These are phyloP conservation scores for Trichopoda pennipes DNA, from an alignment of 2,888 invertebrate species.

Conservation along the genomic window DNA sequence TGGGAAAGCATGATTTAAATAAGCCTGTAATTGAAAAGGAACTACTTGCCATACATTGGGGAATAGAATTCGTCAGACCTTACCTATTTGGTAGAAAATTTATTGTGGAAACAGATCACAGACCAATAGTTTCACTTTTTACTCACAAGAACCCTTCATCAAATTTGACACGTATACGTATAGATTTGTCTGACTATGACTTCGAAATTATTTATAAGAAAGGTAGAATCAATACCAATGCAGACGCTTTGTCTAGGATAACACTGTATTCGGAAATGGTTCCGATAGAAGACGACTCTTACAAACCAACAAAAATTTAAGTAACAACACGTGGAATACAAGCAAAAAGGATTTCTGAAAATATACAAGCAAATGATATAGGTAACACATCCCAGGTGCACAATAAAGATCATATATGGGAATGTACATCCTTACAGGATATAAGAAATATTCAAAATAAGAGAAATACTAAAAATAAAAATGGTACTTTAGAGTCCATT, in stretches of 20 bases:
- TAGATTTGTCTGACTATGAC: slow-evolving; percentile 69
- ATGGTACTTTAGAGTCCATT: slow-evolving; percentile 17
- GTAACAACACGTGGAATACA: too few species aligned
- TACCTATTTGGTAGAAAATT: slow-evolving; percentile 73
- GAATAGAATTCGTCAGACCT: slow-evolving; percentile 71
- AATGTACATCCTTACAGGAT: slow-evolving; percentile 26
- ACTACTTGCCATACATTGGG: slow-evolving; percentile 64
- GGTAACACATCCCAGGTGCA: slow-evolving; percentile 14
- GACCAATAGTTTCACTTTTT: slow-evolving; percentile 33
- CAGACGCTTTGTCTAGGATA: slow-evolving; percentile 15
- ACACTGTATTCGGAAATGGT: slow-evolving; percentile 2
- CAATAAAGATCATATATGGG: slow-evolving; percentile 15
- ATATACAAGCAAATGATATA: not conserved
- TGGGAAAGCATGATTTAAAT: slow-evolving; percentile 23
- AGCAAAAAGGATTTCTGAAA: not conserved
- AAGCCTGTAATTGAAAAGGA: slow-evolving; percentile 71
- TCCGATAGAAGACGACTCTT: slow-evolving; percentile 11
- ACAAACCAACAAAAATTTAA: slow-evolving; percentile 15
- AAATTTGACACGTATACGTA: slow-evolving; percentile 10
- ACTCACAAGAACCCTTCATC: slow-evolving; percentile 57
- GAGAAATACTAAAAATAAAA: slow-evolving; percentile 7
- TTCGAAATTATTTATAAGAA: slow-evolving; percentile 8
- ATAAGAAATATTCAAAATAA: slow-evolving; percentile 27
- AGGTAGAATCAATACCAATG: not conserved
- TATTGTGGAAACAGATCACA: slow-evolving; percentile 62